Conservation (phyloP, 2,113 vertebrate species). For the Dromaius novaehollandiae region DNA sequence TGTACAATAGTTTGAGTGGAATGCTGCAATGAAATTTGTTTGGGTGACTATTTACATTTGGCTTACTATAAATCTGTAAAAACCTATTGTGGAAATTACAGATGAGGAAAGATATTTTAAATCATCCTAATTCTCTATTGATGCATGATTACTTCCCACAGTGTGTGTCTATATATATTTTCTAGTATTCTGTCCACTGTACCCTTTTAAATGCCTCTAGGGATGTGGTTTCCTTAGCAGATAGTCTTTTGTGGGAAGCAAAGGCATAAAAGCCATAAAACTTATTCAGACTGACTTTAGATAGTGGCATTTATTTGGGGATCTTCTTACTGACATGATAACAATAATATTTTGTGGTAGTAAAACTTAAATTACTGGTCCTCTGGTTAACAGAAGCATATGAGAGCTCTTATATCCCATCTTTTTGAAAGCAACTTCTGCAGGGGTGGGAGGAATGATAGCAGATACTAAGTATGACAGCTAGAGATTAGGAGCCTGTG, state of each 20-base stretch:
- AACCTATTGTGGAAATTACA: background rate
- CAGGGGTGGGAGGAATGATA: background rate
- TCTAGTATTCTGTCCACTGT: background rate
- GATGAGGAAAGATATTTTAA: background rate
- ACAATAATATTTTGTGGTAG: background rate
- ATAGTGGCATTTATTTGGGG: background rate
- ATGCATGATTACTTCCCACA: background rate
- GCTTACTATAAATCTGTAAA: background rate
- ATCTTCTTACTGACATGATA: background rate
- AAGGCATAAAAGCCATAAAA: background rate
- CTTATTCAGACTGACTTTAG: background rate
- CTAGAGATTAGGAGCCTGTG: background rate
- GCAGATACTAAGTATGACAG: background rate
- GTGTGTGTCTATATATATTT: background rate
- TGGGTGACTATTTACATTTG: background rate
- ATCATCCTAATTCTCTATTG: background rate
- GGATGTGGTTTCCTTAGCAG: constrained; percentile 17
- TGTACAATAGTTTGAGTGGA: background rate
- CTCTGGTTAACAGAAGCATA: background rate
- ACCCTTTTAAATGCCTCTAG: constrained; percentile 1
- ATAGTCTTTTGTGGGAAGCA: constrained; percentile 8
- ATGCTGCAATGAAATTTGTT: background rate
- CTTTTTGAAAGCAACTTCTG: background rate
- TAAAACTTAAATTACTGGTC: background rate
- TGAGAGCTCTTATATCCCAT: background rate